These are phyloP conservation scores for Thamnophis elegans DNA, from an alignment of 2,797 vertebrate genomes.

Conservation along the genomic window DNA sequence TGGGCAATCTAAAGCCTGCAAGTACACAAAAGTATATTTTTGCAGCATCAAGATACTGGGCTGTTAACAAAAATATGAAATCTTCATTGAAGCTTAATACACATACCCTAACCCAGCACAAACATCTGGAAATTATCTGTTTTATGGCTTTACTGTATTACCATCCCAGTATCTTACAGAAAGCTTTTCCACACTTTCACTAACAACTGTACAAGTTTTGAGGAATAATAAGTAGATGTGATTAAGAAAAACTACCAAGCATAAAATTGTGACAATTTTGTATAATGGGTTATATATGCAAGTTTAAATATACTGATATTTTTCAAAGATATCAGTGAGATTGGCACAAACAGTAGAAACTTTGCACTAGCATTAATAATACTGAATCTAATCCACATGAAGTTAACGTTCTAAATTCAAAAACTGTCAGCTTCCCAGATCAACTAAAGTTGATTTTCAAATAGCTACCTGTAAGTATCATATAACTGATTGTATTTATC, in stretches of 20 bases:
- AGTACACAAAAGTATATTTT: neutral
- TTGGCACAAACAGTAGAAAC: neutral
- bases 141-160: neutral
- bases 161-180: neutral
- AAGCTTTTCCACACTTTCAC: neutral
- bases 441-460: neutral
- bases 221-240: neutral
- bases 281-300: neutral
- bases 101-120: neutral
- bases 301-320: neutral
- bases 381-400: neutral
- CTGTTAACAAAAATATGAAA: neutral
- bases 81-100: neutral
- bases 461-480: neutral
- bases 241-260: neutral
- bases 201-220: neutral
- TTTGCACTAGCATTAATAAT: neutral
- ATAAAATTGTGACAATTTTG: neutral
- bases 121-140: neutral
- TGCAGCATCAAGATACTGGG: neutral
- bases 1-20: neutral
- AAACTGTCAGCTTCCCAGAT: neutral
- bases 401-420: neutral
- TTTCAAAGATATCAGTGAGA: too few species aligned
- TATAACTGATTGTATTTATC: neutral